Conservation (phyloP, 2,888 invertebrate genomes). For the Coremacera marginata region DNA sequence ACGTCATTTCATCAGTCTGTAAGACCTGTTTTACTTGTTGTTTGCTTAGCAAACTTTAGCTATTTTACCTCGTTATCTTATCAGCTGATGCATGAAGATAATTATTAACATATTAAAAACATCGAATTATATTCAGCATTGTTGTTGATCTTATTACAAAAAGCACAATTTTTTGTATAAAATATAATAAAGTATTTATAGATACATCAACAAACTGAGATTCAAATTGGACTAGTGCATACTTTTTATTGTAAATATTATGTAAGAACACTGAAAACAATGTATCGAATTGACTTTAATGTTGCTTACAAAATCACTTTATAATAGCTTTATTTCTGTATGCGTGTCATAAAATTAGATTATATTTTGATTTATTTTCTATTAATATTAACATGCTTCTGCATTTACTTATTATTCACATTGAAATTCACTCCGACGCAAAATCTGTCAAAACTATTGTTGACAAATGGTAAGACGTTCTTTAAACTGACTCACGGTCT, state of each 20-base stretch:
- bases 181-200: too few species aligned
- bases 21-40: too few species aligned
- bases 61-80: slow-evolving; percentile 15
- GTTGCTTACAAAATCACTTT: neutral
- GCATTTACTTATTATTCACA: neutral
- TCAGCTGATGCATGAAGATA: slow-evolving; percentile 31
- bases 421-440: slow-evolving; percentile 12
- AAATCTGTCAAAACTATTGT: slow-evolving; percentile 13
- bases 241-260: neutral
- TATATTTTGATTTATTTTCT: too few species aligned
- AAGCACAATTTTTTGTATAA: neutral
- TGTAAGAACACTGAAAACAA: too few species aligned
- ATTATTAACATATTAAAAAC: neutral
- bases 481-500: slow-evolving; percentile 29
- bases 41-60: neutral
- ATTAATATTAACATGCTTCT: neutral
- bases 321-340: neutral
- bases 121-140: neutral
- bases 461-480: neutral
- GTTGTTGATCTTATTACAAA: neutral
- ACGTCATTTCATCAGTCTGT: too few species aligned
- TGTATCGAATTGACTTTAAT: too few species aligned
- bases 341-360: too few species aligned
- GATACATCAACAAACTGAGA: neutral
- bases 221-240: neutral